phyloP scores from a whole-genome alignment of 2,113 vertebrate species.

The Lophius piscatorius region DNA sequence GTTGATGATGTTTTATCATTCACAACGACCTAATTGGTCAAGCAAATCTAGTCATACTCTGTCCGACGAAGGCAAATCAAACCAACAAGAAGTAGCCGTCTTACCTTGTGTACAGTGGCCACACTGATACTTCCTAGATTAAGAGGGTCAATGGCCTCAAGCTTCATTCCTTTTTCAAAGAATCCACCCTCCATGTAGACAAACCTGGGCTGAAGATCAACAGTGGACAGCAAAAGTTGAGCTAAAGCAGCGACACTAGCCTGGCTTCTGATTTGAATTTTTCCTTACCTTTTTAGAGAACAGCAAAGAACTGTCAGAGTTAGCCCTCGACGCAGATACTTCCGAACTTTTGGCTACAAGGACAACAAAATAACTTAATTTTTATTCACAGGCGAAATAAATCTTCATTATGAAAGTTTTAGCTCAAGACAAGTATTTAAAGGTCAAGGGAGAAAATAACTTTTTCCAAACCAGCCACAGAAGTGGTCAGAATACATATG shows the following conservation, averaged over 20 bases:
- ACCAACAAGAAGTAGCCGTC: accelerated
- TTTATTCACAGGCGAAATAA: neutral
- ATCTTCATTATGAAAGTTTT: neutral
- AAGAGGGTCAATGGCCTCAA: conserved; percentile 94
- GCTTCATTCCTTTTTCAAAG: conserved; percentile 94
- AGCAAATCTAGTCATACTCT: neutral
- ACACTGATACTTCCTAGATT: conserved; percentile 96
- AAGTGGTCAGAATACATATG: neutral
- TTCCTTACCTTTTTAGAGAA: conserved; percentile 80
- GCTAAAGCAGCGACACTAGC: neutral
- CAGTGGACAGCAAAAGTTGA: neutral
- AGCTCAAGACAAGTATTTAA: neutral
- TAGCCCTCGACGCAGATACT: conserved; percentile 67
- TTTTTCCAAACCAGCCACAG: no score
- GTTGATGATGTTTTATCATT: no score
- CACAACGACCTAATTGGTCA: neutral
- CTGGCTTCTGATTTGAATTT: neutral
- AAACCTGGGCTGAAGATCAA: conserved; percentile 83
- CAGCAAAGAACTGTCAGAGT: conserved; percentile 81
- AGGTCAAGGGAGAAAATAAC: no score
- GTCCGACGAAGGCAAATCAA: neutral
- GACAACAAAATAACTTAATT: neutral
- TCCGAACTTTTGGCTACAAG: conserved; percentile 25
- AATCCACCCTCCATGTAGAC: conserved; percentile 90
- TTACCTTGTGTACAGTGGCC: conserved; percentile 93